A percentile compares a stretch with the other conserved stretches of the same genome.
Conservation (phyloP, 1,140 invertebrate species). For the Drepana arcuata region DNA sequence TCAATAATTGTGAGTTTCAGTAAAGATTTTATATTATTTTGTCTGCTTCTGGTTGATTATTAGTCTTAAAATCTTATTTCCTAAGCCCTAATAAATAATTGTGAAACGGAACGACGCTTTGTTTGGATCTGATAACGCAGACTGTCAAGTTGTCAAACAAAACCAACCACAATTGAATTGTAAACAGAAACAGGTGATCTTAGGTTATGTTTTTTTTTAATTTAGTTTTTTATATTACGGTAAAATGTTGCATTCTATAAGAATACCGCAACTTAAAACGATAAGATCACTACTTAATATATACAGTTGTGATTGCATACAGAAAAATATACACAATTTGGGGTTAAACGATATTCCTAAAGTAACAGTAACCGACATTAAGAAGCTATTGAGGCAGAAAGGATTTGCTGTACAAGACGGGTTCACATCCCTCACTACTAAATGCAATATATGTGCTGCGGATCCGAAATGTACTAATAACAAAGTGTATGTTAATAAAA, state of each 20-base stretch:
- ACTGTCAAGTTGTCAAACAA: no score
- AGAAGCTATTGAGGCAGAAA: slow-evolving; percentile 52
- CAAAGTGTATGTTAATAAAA: slow-evolving; percentile 58
- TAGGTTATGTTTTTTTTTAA: slow-evolving; percentile 29
- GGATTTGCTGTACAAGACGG: slow-evolving; percentile 57
- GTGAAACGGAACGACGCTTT: no score
- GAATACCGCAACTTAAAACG: slow-evolving; percentile 6
- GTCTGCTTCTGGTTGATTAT: no score
- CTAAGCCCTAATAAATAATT: no score
- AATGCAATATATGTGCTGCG: slow-evolving; percentile 41
- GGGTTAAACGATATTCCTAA: slow-evolving; percentile 52
- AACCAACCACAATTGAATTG: no score
- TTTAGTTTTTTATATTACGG: slow-evolving; percentile 11
- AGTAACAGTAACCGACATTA: slow-evolving; percentile 41
- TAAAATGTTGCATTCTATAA: slow-evolving; percentile 22
- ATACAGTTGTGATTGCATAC: slow-evolving; percentile 10
- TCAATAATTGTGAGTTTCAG: no score
- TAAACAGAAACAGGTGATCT: slow-evolving; percentile 10
- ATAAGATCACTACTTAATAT: slow-evolving; percentile 13
- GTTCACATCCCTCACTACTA: slow-evolving; percentile 47
- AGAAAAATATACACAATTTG: slow-evolving; percentile 41
- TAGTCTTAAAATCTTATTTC: no score
- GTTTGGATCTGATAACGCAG: no score
- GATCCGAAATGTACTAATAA: slow-evolving; percentile 37
- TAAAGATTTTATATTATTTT: no score